phyloP scores from a whole-genome alignment of 2,113 vertebrate species.

The Corvus moneduloides region DNA sequence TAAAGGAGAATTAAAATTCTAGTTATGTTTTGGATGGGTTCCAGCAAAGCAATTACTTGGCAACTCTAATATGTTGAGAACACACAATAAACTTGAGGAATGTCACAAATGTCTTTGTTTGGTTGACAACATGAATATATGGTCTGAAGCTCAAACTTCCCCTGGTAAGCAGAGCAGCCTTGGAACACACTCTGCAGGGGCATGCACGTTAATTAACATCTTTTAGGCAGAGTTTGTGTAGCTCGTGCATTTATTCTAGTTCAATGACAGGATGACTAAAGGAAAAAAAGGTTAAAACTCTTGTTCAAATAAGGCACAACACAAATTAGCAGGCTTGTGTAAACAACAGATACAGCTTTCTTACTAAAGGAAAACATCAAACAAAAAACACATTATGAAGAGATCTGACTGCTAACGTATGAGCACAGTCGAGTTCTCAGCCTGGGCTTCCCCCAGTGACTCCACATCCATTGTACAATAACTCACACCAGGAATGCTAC shows the following conservation, averaged over 20 bases:
- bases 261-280: not conserved
- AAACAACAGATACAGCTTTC: not conserved
- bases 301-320: not conserved
- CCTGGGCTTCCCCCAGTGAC: not conserved
- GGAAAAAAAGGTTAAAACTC: not conserved
- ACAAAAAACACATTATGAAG: not conserved
- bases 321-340: not conserved
- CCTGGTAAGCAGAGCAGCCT: not conserved
- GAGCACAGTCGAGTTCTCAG: rapidly evolving
- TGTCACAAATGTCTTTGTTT: conserved; percentile 1
- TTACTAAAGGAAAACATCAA: not conserved
- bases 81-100: not conserved
- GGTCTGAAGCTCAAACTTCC: not conserved
- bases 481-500: not conserved
- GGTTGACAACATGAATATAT: not conserved
- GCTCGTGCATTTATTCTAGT: not conserved
- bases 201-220: not conserved
- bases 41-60: not conserved
- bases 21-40: conserved; percentile 28
- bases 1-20: conserved; percentile 43
- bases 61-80: not conserved
- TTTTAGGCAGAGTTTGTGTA: not conserved
- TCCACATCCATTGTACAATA: rapidly evolving
- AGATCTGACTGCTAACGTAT: rapidly evolving
- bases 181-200: not conserved